Conservation (phyloP, 2,888 invertebrate species). For the Drosophila nr. fundita region DNA sequence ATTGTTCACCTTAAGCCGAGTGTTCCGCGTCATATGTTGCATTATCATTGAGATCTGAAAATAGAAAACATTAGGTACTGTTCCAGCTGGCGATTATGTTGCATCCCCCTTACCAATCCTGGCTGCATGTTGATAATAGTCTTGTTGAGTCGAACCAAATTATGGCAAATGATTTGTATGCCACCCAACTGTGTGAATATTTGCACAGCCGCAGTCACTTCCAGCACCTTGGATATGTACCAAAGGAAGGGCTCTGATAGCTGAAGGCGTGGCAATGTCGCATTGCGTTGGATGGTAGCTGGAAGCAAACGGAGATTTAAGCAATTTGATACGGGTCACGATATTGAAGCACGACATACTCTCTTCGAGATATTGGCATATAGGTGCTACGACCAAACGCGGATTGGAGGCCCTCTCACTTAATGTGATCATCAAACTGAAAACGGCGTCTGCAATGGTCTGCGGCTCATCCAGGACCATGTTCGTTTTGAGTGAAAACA, state of each 20-base stretch:
- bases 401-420: conserved; percentile 91
- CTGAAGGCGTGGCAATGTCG: conserved; percentile 85
- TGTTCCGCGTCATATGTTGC: conserved; percentile 87
- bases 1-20: conserved; percentile 83
- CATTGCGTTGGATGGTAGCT: conserved; percentile 83
- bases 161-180: conserved; percentile 90
- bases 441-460: conserved; percentile 94
- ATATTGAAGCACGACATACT: conserved; percentile 62
- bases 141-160: conserved; percentile 91
- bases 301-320: neutral
- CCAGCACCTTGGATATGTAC: conserved; percentile 92
- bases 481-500: conserved; percentile 82
- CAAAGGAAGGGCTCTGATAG: conserved; percentile 95
- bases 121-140: conserved; percentile 89
- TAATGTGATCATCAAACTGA: conserved; percentile 91
- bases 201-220: conserved; percentile 90
- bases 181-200: conserved; percentile 92
- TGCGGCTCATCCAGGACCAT: conserved; percentile 87
- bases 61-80: neutral
- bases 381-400: conserved; percentile 90
- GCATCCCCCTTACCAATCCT: conserved; percentile 86
- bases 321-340: too few relatives aligned
- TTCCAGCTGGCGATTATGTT: neutral
- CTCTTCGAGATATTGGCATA: conserved; percentile 89
- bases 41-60: conserved; percentile 86